phyloP scores from a whole-genome alignment of 2,888 invertebrate genomes.

The Nephrotoma guestfalica region DNA sequence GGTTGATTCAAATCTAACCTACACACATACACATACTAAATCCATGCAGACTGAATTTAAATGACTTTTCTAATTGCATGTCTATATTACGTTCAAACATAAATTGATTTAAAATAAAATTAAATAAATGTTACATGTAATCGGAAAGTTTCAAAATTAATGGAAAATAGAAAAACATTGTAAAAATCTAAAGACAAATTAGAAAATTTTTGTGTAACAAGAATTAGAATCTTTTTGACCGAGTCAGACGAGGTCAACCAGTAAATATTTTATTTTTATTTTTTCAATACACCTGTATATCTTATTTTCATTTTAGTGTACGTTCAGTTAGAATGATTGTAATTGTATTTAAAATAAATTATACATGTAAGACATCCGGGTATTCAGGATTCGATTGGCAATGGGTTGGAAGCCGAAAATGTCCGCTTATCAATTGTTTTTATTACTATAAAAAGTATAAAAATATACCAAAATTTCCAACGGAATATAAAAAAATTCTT shows the following conservation, averaged over 20 bases:
- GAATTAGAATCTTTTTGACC: neutral
- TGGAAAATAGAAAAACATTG: neutral
- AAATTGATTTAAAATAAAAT: neutral
- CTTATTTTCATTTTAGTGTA: neutral
- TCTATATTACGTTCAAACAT: neutral
- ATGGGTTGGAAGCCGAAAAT: no score
- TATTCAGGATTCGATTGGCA: no score
- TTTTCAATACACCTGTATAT: neutral
- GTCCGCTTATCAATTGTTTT: no score
- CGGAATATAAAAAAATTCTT: no score
- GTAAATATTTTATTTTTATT: neutral
- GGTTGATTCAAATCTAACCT: neutral
- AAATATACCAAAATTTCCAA: no score
- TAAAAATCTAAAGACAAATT: neutral
- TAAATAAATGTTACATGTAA: neutral
- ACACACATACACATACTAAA: neutral
- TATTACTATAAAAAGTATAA: no score
- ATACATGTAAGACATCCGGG: no score
- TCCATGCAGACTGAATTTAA: neutral
- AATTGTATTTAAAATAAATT: no score
- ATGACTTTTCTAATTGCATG: neutral
- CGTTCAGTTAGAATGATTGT: no score
- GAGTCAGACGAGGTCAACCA: neutral
- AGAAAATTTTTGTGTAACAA: neutral
- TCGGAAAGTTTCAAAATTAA: neutral